A percentile compares a stretch with the other conserved stretches of the same genome.
phyloP scores from a whole-genome alignment of 1,140 invertebrate genomes.

The Sinella curviseta region DNA sequence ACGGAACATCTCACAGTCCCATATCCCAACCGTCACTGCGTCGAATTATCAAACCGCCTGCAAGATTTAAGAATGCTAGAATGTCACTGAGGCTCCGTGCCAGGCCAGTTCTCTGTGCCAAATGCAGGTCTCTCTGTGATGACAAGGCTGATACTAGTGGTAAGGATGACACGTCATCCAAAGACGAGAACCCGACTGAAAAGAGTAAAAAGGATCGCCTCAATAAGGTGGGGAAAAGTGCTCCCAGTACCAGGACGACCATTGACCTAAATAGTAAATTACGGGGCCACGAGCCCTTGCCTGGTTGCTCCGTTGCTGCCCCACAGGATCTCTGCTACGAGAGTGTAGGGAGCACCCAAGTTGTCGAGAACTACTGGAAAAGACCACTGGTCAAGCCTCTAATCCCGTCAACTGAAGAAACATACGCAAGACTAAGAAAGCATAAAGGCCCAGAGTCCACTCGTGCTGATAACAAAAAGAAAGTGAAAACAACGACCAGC shows the following conservation, averaged over 20 bases:
- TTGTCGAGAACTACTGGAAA: conserved; percentile 46
- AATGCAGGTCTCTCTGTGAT: conserved; percentile 40
- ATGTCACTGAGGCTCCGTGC: conserved; percentile 34
- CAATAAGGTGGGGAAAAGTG: background rate
- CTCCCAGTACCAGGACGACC: background rate
- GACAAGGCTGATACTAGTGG: conserved; percentile 27
- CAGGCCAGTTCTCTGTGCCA: conserved; percentile 44
- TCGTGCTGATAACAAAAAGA: background rate
- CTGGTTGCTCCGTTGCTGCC: background rate
- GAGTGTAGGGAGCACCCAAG: conserved; percentile 31
- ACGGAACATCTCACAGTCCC: conserved; percentile 13
- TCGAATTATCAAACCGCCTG: conserved; percentile 43
- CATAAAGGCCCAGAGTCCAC: background rate
- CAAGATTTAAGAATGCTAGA: conserved; percentile 44
- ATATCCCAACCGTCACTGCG: conserved; percentile 30
- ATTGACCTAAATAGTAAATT: background rate
- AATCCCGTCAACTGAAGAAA: background rate
- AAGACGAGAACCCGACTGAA: background rate
- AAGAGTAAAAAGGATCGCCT: background rate
- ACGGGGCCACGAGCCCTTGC: background rate
- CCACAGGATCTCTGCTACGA: conserved; percentile 34
- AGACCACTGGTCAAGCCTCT: conserved; percentile 28
- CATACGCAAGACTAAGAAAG: conserved; percentile 12
- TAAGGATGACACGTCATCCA: background rate
- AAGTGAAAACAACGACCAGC: background rate